These are phyloP conservation scores for Tauraco hartlaubi DNA, from an alignment of 2,797 vertebrate species.

Conservation along the genomic window DNA sequence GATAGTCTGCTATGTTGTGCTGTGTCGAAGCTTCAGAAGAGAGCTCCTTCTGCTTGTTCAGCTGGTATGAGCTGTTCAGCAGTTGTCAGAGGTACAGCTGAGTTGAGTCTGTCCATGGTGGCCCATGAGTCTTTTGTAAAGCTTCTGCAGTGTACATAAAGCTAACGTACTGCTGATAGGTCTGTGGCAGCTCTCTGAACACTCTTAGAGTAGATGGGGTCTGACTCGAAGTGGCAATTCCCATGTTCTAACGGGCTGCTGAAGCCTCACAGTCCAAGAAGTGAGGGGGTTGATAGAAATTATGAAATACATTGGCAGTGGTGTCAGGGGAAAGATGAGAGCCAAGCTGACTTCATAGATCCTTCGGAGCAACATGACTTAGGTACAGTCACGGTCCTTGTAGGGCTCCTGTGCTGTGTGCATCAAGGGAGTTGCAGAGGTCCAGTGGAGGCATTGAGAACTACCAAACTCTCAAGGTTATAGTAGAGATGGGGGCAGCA, in stretches of 20 bases:
- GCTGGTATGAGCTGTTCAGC: background rate
- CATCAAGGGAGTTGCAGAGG: background rate
- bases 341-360: background rate
- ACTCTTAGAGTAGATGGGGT: background rate
- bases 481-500: background rate
- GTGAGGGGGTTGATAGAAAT: background rate
- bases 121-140: background rate
- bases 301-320: background rate
- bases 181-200: background rate
- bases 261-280: background rate
- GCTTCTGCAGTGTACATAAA: background rate
- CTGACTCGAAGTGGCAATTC: background rate
- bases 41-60: background rate
- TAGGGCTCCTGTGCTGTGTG: background rate
- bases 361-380: background rate
- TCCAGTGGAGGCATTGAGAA: background rate
- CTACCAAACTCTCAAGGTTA: background rate
- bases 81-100: background rate
- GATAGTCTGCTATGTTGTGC: background rate
- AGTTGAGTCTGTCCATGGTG: rapidly evolving
- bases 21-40: background rate
- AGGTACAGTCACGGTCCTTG: background rate
- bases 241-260: background rate
- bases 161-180: rapidly evolving
- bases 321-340: background rate